Evolutionary conservation across 2,113 vertebrate genomes (phyloP).

Genomic region (Empidonax traillii): DNA sequence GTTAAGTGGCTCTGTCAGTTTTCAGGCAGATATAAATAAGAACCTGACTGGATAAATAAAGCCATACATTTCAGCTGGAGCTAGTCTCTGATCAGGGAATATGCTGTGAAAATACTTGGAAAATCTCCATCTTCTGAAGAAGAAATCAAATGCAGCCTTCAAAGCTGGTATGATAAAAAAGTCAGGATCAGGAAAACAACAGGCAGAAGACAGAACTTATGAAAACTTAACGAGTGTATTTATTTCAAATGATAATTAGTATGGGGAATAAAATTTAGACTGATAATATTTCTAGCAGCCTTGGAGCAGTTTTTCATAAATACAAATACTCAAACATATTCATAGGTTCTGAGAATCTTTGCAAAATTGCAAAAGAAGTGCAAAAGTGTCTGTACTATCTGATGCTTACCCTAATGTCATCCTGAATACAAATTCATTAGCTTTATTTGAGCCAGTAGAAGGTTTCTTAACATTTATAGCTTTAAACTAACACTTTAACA

Average conservation of each 20-base stretch:
- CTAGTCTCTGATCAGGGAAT: slow-evolving; percentile 37
- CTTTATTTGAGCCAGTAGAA: background rate
- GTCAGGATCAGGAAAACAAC: background rate
- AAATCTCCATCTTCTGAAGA: slow-evolving; percentile 16
- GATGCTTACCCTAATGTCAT: background rate
- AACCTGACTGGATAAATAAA: slow-evolving; percentile 41
- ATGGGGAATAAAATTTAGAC: background rate
- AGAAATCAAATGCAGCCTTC: slow-evolving; percentile 33
- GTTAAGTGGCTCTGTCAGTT: slow-evolving; percentile 15
- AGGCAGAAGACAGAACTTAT: slow-evolving; percentile 1
- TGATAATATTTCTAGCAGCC: background rate
- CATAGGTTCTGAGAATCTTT: background rate
- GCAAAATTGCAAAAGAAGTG: background rate
- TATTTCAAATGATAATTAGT: slow-evolving; percentile 14
- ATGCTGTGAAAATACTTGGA: slow-evolving; percentile 17
- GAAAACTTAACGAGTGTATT: slow-evolving; percentile 17
- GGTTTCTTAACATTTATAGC: background rate
- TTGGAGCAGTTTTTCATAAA: background rate
- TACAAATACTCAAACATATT: background rate
- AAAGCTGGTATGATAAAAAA: slow-evolving; percentile 15
- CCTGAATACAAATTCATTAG: background rate
- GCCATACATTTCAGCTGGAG: slow-evolving; percentile 5
- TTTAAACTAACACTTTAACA: background rate
- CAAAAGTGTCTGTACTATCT: background rate
- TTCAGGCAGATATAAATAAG: slow-evolving; percentile 9